phyloP scores from a whole-genome alignment of 2,888 invertebrate species.

The Caenorhabditis sp. region DNA sequence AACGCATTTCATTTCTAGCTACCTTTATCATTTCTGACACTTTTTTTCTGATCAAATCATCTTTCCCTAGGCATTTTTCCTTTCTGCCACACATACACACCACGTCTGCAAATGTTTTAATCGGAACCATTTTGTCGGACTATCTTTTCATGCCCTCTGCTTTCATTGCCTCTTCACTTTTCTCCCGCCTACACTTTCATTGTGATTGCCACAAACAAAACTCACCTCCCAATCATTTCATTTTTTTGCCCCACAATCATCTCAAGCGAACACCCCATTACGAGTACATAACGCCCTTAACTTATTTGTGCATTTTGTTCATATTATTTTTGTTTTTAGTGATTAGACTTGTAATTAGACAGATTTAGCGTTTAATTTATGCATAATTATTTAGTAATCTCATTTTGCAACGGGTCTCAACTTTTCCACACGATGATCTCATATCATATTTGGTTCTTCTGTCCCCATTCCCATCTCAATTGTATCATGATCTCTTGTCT shows the following conservation, averaged over 20 bases:
- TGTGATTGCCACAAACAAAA: slow-evolving; percentile 4
- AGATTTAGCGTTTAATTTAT: no score
- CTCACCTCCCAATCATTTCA: slow-evolving; percentile 10
- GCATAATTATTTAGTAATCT: slow-evolving; percentile 18
- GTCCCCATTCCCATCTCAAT: slow-evolving; percentile 28
- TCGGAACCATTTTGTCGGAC: slow-evolving; percentile 14
- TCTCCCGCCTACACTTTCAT: slow-evolving; percentile 8
- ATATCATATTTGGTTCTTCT: slow-evolving; percentile 45
- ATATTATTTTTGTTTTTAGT: neutral
- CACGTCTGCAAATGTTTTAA: neutral
- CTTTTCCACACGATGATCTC: slow-evolving; percentile 39
- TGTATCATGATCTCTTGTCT: slow-evolving; percentile 35
- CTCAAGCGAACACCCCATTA: slow-evolving; percentile 3
- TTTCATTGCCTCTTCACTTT: slow-evolving; percentile 16
- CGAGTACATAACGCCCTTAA: slow-evolving; percentile 20
- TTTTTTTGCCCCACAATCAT: slow-evolving; percentile 4
- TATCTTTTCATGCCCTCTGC: no score
- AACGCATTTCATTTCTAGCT: slow-evolving; percentile 14
- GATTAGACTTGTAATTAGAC: slow-evolving; percentile 9
- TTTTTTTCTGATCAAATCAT: slow-evolving; percentile 18
- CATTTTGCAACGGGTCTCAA: slow-evolving; percentile 26
- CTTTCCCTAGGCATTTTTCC: slow-evolving; percentile 28
- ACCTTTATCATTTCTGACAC: neutral
- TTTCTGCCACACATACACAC: slow-evolving; percentile 1
- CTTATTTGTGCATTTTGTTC: slow-evolving; percentile 15